These are phyloP conservation scores for human DNA, from an alignment of 2,113 vertebrate species.

Conservation along the genomic window DNA sequence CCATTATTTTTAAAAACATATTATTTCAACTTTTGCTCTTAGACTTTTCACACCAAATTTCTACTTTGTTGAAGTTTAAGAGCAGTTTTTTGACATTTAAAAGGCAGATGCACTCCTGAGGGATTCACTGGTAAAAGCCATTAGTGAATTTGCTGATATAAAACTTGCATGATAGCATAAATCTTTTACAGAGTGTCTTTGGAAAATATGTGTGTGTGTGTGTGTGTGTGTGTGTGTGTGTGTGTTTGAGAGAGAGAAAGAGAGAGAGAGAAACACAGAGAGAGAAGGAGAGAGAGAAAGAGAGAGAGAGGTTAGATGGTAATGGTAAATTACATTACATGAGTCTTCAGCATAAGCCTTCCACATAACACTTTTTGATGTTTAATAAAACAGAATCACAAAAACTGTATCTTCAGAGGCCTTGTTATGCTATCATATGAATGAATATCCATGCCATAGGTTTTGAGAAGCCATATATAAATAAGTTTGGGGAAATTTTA, in stretches of 20 bases:
- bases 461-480: conserved; percentile 59
- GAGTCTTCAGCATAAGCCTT: conserved; percentile 64
- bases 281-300: conserved; percentile 79
- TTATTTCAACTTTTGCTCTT: conserved; percentile 62
- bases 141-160: conserved; percentile 90
- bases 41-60: conserved; percentile 67
- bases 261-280: not conserved
- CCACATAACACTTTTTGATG: conserved; percentile 83
- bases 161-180: conserved; percentile 95
- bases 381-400: conserved; percentile 88
- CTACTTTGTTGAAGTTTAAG: conserved; percentile 76
- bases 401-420: conserved; percentile 83
- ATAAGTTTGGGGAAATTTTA: not conserved
- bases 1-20: conserved; percentile 57
- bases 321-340: conserved; percentile 83
- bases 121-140: conserved; percentile 90
- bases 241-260: not conserved
- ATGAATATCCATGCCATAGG: conserved; percentile 63
- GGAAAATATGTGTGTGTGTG: conserved; percentile 84
- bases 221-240: not conserved
- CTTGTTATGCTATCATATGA: conserved; percentile 82
- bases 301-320: conserved; percentile 79
- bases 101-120: conserved; percentile 86
- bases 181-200: conserved; percentile 90
- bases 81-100: conserved; percentile 85